Base-by-base conservation (phyloP, 2,888 invertebrate genomes). In the Geotrupes spiniger region DNA sequence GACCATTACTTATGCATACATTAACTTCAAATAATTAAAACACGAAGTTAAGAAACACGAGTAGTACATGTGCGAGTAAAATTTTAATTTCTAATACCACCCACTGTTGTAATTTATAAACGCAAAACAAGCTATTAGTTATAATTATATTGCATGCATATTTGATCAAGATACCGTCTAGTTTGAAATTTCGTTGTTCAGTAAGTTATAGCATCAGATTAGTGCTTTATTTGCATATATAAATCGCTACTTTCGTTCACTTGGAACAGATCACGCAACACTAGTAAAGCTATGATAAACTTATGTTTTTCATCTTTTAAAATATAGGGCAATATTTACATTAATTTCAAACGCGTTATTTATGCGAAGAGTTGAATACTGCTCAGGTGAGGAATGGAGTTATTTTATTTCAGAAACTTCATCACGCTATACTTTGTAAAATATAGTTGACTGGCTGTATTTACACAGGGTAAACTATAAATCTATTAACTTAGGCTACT, bases 191-290 rank as follows among this genome's bases (percentile, higher is more conserved):
- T 69, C 65, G 69, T 67, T 67, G 64, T 65, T 66, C 63, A 60
- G 66, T 70, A 70, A 70, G 66, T 70, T 70, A 69, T 68, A 62
- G 68, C 65, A 70, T 69, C 69, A 68, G 70, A 70, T 70, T 70
- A 69, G 52, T 51, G 53, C 45, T 61, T 59, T 65, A 68, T 71
- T 70, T 70, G 68, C 70, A 69, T 70, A 69, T 68, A 58, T 59
- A 60, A 60, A 57, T 61, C 57, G 31, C 59, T 59, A 59, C 61
- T 54, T 54, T 54, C 55, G 51, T 54, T 53, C 55, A 51, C 56
- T 51, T 59, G 52, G 52, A 50, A 56, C 40, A 38, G 41, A 59
- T 58, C 63, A 66, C 66, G 66, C 66, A 59, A 66, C 57, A 56
- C 59, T 53, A 55, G 54, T 62, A 61, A 58, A 64, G 62, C 62